Percentiles rank a stretch among this genome's conserved stretches.
Evolutionary conservation across 2,797 vertebrate species (phyloP).

Genomic region (Chaetophractus vellerosus): DNA sequence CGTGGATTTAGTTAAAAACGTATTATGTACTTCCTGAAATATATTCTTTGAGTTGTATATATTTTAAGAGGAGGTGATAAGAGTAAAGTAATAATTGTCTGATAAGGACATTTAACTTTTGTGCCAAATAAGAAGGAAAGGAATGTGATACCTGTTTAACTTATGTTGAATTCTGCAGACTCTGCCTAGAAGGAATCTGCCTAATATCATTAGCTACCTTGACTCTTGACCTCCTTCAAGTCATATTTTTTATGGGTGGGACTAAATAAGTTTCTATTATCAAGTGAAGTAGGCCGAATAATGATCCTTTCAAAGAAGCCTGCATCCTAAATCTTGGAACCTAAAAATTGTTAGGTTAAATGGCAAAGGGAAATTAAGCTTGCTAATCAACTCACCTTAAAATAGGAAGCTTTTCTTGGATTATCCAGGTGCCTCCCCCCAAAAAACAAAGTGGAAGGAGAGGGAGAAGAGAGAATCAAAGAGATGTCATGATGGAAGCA

Average conservation of each 20-base stretch:
- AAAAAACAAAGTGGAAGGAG: neutral
- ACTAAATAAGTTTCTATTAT: neutral
- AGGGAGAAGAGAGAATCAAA: neutral
- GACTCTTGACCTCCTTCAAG: neutral
- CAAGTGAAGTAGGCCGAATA: neutral
- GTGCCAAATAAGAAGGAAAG: neutral
- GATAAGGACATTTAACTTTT: neutral
- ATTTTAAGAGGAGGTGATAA: neutral
- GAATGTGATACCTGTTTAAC: neutral
- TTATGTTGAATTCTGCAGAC: neutral
- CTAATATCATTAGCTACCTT: neutral
- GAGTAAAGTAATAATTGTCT: neutral
- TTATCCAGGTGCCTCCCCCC: neutral
- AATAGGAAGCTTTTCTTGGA: neutral
- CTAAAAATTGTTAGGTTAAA: neutral
- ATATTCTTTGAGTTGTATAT: neutral
- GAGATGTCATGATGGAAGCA: neutral
- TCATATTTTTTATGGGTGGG: neutral
- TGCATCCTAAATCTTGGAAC: neutral
- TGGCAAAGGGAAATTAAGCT: neutral
- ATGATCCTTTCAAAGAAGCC: neutral
- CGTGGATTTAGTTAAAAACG: conserved; percentile 6
- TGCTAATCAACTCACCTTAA: neutral
- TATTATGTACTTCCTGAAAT: neutral
- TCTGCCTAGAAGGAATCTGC: neutral